Conservation (phyloP, 1,140 invertebrate species). For the Leptinotarsa texana region DNA sequence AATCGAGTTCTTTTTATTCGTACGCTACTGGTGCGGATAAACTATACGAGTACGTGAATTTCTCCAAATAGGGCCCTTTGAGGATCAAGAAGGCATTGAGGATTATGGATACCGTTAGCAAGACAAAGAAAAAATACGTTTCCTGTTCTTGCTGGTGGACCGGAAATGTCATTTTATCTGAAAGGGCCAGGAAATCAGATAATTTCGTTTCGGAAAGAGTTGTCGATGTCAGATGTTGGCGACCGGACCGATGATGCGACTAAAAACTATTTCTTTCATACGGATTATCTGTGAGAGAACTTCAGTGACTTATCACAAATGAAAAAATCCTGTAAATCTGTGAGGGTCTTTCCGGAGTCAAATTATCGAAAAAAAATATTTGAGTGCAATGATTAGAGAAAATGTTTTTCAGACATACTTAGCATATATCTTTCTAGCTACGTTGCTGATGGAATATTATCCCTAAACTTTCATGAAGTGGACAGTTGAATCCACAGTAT, state of each 20-base stretch:
- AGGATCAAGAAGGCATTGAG: conserved; percentile 15
- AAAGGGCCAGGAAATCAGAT: conserved; percentile 43
- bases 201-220: conserved; percentile 38
- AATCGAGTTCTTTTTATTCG: neutral
- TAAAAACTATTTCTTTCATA: neutral
- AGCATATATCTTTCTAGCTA: no score
- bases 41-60: neutral
- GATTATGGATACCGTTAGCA: conserved; percentile 38
- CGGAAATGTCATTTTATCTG: conserved; percentile 45
- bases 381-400: no score
- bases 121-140: conserved; percentile 41
- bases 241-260: neutral
- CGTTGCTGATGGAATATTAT: no score
- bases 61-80: conserved; percentile 11
- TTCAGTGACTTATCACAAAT: no score
- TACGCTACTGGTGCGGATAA: neutral
- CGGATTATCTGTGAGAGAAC: no score
- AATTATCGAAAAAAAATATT: no score
- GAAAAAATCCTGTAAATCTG: no score
- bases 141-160: conserved; percentile 41
- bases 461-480: no score
- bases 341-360: no score
- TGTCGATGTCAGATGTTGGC: conserved; percentile 12
- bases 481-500: no score
- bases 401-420: no score